These are phyloP conservation scores for Mnemiopsis leidyi DNA, from an alignment of 37 sponge, comb jelly and placozoan genomes.

Conservation along the genomic window DNA sequence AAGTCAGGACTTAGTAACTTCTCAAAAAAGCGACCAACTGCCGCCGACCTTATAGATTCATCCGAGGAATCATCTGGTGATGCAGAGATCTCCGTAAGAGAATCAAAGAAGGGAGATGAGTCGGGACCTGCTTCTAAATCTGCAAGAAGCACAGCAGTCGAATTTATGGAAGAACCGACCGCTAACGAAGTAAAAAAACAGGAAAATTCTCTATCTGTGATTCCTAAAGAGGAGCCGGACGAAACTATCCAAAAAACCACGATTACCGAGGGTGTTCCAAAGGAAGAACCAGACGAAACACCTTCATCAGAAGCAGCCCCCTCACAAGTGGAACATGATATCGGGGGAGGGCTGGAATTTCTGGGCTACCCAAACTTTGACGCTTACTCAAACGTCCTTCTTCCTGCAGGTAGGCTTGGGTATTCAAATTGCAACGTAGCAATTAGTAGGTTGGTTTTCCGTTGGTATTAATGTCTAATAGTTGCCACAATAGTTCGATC, in stretches of 20 bases:
- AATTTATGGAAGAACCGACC: slow-evolving; percentile 6
- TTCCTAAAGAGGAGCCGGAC: neutral
- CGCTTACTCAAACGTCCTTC: slow-evolving; percentile 42
- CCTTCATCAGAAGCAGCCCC: neutral
- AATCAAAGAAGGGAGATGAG: neutral
- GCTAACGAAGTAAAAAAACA: no score
- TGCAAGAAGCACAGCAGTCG: neutral
- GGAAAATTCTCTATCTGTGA: no score
- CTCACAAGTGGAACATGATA: neutral
- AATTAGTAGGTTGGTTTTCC: no score
- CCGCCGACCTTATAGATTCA: neutral
- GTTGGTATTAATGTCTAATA: no score
- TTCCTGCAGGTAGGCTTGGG: slow-evolving; percentile 49
- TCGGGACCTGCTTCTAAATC: neutral
- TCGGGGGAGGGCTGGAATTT: neutral
- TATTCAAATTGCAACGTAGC: no score
- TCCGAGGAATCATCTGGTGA: neutral
- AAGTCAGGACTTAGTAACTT: neutral
- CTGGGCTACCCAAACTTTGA: slow-evolving; percentile 47
- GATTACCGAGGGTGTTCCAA: neutral
- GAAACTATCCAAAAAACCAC: neutral
- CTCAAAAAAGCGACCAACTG: neutral
- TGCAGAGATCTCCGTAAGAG: neutral
- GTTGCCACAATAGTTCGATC: no score
- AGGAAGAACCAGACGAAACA: neutral